Percentiles rank a stretch among this genome's conserved stretches.
phyloP scores from a whole-genome alignment of 2,797 vertebrate genomes.

The Falco naumanni region DNA sequence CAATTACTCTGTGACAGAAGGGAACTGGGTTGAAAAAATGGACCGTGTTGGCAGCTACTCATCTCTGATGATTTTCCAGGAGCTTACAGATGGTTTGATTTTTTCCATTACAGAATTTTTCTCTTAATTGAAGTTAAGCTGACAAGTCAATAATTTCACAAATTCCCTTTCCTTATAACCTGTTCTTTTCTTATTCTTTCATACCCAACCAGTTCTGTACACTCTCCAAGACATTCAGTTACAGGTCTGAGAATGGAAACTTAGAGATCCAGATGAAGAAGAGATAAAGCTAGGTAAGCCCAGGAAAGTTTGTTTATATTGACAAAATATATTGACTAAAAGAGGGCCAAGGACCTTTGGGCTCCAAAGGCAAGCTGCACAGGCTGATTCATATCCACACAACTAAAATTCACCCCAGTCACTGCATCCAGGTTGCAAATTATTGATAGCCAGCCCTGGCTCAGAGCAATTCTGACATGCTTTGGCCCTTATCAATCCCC shows the following conservation, averaged over 20 bases:
- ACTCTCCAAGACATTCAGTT: background rate
- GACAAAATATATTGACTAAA: background rate
- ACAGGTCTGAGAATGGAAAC: background rate
- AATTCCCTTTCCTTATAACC: background rate
- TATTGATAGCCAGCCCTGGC: background rate
- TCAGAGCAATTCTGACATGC: background rate
- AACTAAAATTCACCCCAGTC: background rate
- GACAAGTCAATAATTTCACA: conserved; percentile 1
- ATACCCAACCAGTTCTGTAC: background rate
- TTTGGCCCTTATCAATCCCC: background rate
- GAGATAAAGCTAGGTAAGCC: background rate
- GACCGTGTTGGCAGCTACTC: background rate
- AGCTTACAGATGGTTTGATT: conserved; percentile 40
- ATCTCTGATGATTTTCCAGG: conserved; percentile 49
- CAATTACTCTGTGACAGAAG: conserved; percentile 29
- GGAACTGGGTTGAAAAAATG: conserved; percentile 27
- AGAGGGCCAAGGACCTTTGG: background rate
- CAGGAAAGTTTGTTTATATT: background rate
- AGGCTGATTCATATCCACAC: background rate
- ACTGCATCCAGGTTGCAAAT: background rate
- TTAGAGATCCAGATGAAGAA: background rate
- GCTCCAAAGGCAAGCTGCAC: background rate
- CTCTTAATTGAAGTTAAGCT: conserved; percentile 5
- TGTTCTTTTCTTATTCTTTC: background rate
- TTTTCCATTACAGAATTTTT: conserved; percentile 23